phyloP scores from a whole-genome alignment of 2,113 vertebrate species.

The Murina feae region DNA sequence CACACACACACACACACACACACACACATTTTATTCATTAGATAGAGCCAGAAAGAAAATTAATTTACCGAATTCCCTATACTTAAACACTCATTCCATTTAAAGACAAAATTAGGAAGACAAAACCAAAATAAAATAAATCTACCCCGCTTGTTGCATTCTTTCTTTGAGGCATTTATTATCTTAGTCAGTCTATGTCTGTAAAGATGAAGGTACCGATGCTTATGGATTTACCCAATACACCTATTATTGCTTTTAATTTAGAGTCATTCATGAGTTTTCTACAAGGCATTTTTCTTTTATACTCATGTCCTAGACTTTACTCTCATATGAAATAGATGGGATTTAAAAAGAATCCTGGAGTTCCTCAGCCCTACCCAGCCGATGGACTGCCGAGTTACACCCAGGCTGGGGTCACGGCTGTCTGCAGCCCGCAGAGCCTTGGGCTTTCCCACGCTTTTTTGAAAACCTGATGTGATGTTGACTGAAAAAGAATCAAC shows the following conservation, averaged over 20 bases:
- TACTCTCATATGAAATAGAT: background rate
- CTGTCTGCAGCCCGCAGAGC: constrained; percentile 77
- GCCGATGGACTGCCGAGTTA: background rate
- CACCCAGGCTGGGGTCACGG: constrained; percentile 44
- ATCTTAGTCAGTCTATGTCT: background rate
- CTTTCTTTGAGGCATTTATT: background rate
- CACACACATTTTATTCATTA: too few species aligned
- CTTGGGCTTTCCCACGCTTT: constrained; percentile 49
- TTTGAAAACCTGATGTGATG: constrained; percentile 84
- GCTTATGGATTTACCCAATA: background rate
- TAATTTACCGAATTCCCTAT: background rate
- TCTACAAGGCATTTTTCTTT: background rate
- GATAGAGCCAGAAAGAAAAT: background rate
- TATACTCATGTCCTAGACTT: background rate
- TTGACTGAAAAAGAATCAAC: constrained; percentile 82
- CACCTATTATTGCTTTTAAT: background rate
- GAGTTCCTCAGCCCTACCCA: background rate
- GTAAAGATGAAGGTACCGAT: background rate
- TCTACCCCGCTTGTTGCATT: background rate
- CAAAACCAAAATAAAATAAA: background rate
- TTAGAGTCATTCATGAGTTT: background rate
- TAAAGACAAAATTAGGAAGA: background rate
- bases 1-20: too few species aligned
- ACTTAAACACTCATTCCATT: background rate
- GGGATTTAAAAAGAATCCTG: background rate